Conservation (phyloP, 37 sponge, comb jelly and placozoan genomes). For the Chondrilla cf. caribensis region DNA sequence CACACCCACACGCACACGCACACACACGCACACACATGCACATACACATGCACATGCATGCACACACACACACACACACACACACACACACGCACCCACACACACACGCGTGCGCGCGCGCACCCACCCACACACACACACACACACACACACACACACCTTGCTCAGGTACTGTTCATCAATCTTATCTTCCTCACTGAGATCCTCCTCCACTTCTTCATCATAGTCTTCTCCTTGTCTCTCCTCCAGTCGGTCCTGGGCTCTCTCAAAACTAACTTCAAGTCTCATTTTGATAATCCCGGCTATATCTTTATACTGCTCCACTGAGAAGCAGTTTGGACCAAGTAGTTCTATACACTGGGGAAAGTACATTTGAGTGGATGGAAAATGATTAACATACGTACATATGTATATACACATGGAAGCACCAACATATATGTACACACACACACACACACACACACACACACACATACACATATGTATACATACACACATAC, state of each 20-base stretch:
- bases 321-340: conserved; percentile 83
- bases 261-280: conserved; percentile 66
- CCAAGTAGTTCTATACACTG: conserved; percentile 91
- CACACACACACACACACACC: conserved; percentile 18
- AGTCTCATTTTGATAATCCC: conserved; percentile 70
- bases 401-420: not conserved
- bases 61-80: not conserved
- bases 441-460: no score
- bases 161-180: conserved; percentile 82
- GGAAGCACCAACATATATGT: not conserved
- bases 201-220: conserved; percentile 94
- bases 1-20: not conserved
- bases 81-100: not conserved
- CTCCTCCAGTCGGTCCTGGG: conserved; percentile 68
- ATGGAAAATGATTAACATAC: not conserved
- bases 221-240: conserved; percentile 95
- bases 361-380: no score
- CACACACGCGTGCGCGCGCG: not conserved
- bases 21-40: not conserved
- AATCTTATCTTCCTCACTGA: conserved; percentile 81
- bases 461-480: no score
- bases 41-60: not conserved
- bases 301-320: conserved; percentile 74
- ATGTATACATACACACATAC: no score
- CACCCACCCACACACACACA: not conserved